Evolutionary conservation across 2,797 vertebrate genomes (phyloP), one percentile per base, ranked within the genome.

Genomic region (Tapirus indicus): DNA sequence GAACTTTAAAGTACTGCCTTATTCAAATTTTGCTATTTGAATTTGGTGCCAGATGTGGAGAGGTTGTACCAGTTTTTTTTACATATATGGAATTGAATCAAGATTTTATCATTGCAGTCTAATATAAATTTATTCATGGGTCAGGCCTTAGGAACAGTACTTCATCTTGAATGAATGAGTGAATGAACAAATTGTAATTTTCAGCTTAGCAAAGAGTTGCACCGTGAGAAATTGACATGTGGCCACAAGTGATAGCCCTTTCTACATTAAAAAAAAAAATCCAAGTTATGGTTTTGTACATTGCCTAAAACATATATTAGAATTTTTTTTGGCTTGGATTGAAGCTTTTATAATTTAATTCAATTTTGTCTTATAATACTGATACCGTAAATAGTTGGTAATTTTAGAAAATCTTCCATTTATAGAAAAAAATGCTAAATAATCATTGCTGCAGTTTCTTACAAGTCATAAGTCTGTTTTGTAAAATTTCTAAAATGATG

Each of bases 371-470:
- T 91, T 85, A 17, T 74, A 86, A 85, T 95, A 52, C 62, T 66
- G 11, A 80, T 91, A 44, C 18, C 68, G 86, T 95, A 77, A 95
- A 86, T 92, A 95, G 84, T 91, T 91, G 49, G 35, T 90, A 87
- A 90, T 80, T 95, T 54, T 80, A 74, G 44, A 77, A 94, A 94
- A 94, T 88, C 14, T 94, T 95, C 32, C 9, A 85, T 68, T 78
- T 96, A 88, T 41, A 58, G 52, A 91, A 94, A 62, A 62, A 71
- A 95, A 29, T 17, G 21, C 25, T 89, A 94, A 60, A 20, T 71
- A 84, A 91, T 66, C 77, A 71, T 85, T 78, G 41, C 41, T 80
- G 23, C 35, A 52, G 27, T 56, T 35, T 93, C 29, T 85, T 54
- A 77, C 86, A 41, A 71, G 71, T 29, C 38, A 32, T 89, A 68